Evolutionary conservation across 2,888 invertebrate species (phyloP), one percentile per base, ranked within the genome.

Genomic region (Pseudeuparius sepicola): DNA sequence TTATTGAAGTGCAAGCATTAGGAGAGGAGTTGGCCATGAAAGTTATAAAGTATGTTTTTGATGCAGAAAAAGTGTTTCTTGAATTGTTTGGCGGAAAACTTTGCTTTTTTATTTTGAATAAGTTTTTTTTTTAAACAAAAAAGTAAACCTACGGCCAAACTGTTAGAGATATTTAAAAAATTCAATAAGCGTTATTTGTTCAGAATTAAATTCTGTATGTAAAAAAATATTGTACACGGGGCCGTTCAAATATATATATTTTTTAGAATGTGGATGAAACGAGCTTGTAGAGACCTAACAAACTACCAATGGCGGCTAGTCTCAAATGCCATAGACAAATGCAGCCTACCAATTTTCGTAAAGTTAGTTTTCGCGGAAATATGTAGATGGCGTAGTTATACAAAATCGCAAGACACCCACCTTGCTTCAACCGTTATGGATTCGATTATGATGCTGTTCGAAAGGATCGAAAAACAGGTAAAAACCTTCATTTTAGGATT

Each of bases 291-390:
- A 9, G 92, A 92, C 54, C 65, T 97, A 2, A 84, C 84, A 25
- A 88, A 90, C 55, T 88, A 87, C 56, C 96, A 96, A 54, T 94
- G 93, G 93, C 75, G 86, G 20, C 63, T 94, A 32, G 96, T 96
- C 1, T 85, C 89, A 10, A 93, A 92, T 52, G 93, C 92, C 0
- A 87, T 96, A 18, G 78, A 78, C 9, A 82, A 86, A 53, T 96
- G 96, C 56, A 94, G 94, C 1, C 63, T 96, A 33, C 96, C 97
- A 0, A 89, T 98, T 42, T 97, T 94, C 56, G 92, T 97, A 1
- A 97, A 97, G 64, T 66, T 98, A 25, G 93, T 97, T 0, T 94
- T 92, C 62, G 97, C 96, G 9, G 96, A 97, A 66, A 90, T 97
- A 14, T 92, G 90, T 57, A 72, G 93, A 43, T 97, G 97, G 97